These are phyloP conservation scores for Chiroxiphia lanceolata DNA, from an alignment of 2,797 vertebrate species.

Conservation along the genomic window DNA sequence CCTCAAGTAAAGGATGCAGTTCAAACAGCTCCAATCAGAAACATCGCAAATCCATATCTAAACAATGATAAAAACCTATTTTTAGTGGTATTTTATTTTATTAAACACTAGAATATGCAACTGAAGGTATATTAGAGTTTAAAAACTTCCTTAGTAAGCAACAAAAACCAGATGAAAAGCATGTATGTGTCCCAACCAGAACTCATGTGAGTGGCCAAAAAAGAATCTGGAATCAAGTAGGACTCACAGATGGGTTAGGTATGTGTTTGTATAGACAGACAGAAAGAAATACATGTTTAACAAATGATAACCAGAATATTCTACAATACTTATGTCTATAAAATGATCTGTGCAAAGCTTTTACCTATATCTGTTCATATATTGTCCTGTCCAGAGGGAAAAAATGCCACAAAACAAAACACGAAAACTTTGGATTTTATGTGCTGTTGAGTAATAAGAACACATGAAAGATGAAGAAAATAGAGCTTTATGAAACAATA, in stretches of 20 bases:
- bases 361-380: not conserved
- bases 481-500: not conserved
- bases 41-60: not conserved
- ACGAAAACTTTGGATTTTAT: not conserved
- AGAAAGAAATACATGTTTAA: not conserved
- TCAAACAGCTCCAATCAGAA: not conserved
- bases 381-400: not conserved
- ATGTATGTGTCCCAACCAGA: not conserved
- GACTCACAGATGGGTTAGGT: not conserved
- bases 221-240: not conserved
- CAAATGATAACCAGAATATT: not conserved
- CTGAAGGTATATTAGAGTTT: not conserved
- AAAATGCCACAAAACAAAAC: not conserved
- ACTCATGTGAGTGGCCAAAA: not conserved
- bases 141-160: not conserved
- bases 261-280: not conserved
- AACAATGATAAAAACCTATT: not conserved
- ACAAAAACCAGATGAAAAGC: not conserved
- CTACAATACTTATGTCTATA: not conserved
- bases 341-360: not conserved
- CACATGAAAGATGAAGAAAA: not conserved
- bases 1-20: not conserved
- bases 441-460: not conserved
- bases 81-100: not conserved
- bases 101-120: not conserved